phyloP scores from a whole-genome alignment of 2,113 vertebrate genomes.

The crab-eating macaque (Macaca fascicularis) region T2T-MFA8v1.1 NC_088386.1:47545501-47546000 shows the following conservation, averaged over 20 bases:
- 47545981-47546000: too few relatives aligned
- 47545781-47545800: neutral
- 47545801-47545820: neutral
- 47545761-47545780: neutral
- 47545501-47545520: neutral
- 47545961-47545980: too few relatives aligned
- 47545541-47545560: neutral
- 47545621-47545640: neutral
- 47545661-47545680: neutral
- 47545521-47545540: neutral
- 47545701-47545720: neutral
- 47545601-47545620: fast-evolving
- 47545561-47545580: neutral
- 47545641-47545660: neutral
- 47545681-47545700: neutral
- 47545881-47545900: too few relatives aligned
- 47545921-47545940: too few relatives aligned
- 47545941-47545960: too few relatives aligned
- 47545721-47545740: neutral
- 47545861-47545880: too few relatives aligned
- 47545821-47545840: too few relatives aligned
- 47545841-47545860: neutral
- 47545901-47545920: too few relatives aligned
- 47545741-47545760: neutral
- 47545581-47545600: neutral